phyloP scores from a whole-genome alignment of 2,888 invertebrate species.

The Phoenoteleia sp. region DNA sequence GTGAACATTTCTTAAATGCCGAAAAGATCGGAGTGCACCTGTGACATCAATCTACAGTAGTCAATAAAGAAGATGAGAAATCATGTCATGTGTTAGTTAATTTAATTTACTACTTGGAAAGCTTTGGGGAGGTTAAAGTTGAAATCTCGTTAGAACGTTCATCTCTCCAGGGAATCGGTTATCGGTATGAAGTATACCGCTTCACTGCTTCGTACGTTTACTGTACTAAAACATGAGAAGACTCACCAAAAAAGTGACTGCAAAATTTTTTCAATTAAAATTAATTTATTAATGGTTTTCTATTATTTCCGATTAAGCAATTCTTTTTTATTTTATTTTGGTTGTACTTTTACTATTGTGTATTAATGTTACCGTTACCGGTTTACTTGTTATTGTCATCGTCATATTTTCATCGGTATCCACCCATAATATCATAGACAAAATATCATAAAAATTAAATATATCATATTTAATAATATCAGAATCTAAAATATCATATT shows the following conservation, averaged over 20 bases:
- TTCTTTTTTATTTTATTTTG: too few species aligned
- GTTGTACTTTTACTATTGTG: too few species aligned
- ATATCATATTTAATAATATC: too few species aligned
- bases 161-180: slow-evolving; percentile 78
- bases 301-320: too few species aligned
- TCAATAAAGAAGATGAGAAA: slow-evolving; percentile 50
- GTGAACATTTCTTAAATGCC: slow-evolving; percentile 12
- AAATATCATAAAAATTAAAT: too few species aligned
- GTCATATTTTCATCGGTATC: too few species aligned
- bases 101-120: slow-evolving; percentile 74
- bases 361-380: too few species aligned
- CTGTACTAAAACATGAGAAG: slow-evolving; percentile 26
- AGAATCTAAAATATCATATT: too few species aligned
- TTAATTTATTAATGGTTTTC: slow-evolving; percentile 22
- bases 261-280: slow-evolving; percentile 43
- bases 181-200: slow-evolving; percentile 69
- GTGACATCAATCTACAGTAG: slow-evolving; percentile 43
- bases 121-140: slow-evolving; percentile 64
- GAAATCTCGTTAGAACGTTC: slow-evolving; percentile 78
- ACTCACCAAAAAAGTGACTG: slow-evolving; percentile 24
- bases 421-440: too few species aligned
- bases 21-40: slow-evolving; percentile 22
- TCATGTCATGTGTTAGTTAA: slow-evolving; percentile 75
- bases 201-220: slow-evolving; percentile 26
- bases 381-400: too few species aligned